Conservation (phyloP, 2,113 vertebrate species). For the Rousettus leschenaultii region DNA sequence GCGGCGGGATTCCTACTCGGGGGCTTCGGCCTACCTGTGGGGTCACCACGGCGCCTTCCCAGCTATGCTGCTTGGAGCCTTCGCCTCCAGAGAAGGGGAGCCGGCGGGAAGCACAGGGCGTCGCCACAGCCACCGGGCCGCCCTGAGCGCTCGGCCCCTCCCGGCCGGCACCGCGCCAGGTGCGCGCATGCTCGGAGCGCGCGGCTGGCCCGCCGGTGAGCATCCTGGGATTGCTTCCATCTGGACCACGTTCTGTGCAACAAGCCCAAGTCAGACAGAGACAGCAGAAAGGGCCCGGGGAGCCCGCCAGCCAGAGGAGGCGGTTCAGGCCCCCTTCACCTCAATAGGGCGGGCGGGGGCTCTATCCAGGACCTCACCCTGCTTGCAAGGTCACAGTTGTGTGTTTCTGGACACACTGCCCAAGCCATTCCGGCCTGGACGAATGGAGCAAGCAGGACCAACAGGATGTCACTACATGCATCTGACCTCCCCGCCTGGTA, state of each 20-base stretch:
- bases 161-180: too few species aligned
- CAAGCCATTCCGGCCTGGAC: not conserved
- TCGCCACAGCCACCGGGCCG: not conserved
- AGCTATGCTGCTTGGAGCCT: not conserved
- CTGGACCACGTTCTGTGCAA: not conserved
- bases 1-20: not conserved
- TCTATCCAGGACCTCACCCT: not conserved
- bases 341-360: not conserved
- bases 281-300: not conserved
- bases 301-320: not conserved
- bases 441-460: not conserved
- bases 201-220: too few species aligned
- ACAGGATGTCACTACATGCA: not conserved
- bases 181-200: too few species aligned
- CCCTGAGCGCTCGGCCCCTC: not conserved
- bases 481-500: not conserved
- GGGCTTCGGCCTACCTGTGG: not conserved
- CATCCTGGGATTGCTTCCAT: not conserved
- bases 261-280: not conserved
- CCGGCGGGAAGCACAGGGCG: not conserved
- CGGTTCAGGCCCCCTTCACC: not conserved
- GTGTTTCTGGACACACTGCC: not conserved
- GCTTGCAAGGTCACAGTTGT: not conserved
- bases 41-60: not conserved
- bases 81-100: not conserved